Base-by-base conservation (phyloP, 2,888 invertebrate species). In the Copidosoma aretas region DNA sequence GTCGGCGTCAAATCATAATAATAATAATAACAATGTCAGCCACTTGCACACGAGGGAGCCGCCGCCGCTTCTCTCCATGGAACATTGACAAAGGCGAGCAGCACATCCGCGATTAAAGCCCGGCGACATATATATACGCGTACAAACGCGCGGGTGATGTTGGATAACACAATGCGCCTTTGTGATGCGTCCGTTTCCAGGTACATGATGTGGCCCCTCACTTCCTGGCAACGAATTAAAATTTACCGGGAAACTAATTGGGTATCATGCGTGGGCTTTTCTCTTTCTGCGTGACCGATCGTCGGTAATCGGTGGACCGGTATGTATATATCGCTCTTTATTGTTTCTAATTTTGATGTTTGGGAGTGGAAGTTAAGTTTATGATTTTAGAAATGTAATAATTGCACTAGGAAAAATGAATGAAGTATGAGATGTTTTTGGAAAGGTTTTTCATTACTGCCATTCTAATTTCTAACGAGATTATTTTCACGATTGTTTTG, bases 81-180 rank as follows among this genome's bases (percentile, higher is more conserved):
- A 73, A 77, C 76, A 78, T 79, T 76, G 80, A 79, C 79, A 79
- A 78, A 77, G 77, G 32, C 32, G 32, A 32, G 32, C 32, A 32
- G 75, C 74, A 76, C 80, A 78, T 78, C 77, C 78, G 79, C 76
- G 78, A 79, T 79, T 76, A 79, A 78, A 75, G 72, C 75, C 71
- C 75, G 19, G 19, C 49, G 10, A 32, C 32, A 32, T 8, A 32
- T 8, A 32, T 8, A 3, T 4, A 49, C 49, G 49, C 4, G 10
- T 8, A 32, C 32, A 3, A 3, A 49, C 49, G 49, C 4, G 10
- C 4, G 49, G 4, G 4, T 19, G 2, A 52, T 32, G 32, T 32
- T 8, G 32, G 3, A 32, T 32, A 17, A 8, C 17, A 79, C 78
- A 79, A 79, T 79, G 75, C 73, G 49, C 76, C 73, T 78, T 79